Base-by-base conservation (phyloP, 2,797 vertebrate genomes). In the Poeciliopsis gracilis region DNA sequence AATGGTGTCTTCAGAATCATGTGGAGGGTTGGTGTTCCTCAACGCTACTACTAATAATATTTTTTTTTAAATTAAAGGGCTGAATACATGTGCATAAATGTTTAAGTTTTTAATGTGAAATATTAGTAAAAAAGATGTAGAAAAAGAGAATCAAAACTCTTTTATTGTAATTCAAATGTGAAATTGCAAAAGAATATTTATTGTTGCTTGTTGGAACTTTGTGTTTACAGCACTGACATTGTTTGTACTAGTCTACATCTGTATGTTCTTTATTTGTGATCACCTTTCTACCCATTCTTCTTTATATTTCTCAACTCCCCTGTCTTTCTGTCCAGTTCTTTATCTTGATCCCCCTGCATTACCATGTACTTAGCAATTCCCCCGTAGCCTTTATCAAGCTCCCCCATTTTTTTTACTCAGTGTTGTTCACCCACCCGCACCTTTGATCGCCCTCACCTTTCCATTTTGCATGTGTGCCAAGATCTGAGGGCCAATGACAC, bases 401-500 rank as follows among this genome's bases (percentile, higher is more conserved):
- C 86, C 84, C 89, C 85, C 84, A 84, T 89, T 84, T 77, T 87
- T 79, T 81, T 76, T 89, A 90, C 81, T 80, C 55, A 61, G 75
- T 85, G 83, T 88, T 86, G 77, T 88, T 88, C 86, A 79, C 78
- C 80, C 82, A 66, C 85, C 85, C 86, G 84, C 88, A 83, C 75
- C 79, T 74, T 82, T 36, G 82, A 81, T 73, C 2, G 9, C 38
- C 46, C 71, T 59, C 45, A 66, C 59, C 76, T 69, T 75, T 72
- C 70, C 71, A 78, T 88, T 91, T 88, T 77, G 89, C 92, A 91
- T 93, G 91, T 93, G 92, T 93, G 91, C 89, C 91, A 93, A 89
- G 91, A 91, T 94, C 89, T 89, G 87, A 70, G 89, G 90, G 90
- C 91, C 88, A 90, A 93, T 83, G 63, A 84, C 86, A 86, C 90